phyloP scores from a whole-genome alignment of 2,888 invertebrate genomes.

The Leucophora obtusa region DNA sequence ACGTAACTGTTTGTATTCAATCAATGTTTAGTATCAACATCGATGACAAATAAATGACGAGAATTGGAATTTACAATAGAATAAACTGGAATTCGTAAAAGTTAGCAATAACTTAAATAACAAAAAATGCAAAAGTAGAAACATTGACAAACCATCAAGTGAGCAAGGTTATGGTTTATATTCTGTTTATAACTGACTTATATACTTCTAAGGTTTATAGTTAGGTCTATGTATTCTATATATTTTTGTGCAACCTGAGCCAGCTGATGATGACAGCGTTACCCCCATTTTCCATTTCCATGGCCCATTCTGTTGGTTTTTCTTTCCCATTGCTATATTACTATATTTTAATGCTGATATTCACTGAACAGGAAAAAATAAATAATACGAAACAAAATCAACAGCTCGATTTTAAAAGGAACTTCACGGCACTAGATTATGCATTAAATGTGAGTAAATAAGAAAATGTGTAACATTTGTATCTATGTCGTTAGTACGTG shows the following conservation, averaged over 20 bases:
- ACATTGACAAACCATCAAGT: slow-evolving; percentile 18
- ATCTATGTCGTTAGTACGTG: not conserved
- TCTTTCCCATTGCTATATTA: not conserved
- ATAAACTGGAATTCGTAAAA: not conserved
- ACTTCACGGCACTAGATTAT: slow-evolving; percentile 37
- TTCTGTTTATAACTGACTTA: slow-evolving; percentile 7
- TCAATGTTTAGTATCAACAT: not conserved
- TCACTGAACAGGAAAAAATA: slow-evolving; percentile 52
- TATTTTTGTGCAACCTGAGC: slow-evolving; percentile 7
- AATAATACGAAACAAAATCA: slow-evolving; percentile 46
- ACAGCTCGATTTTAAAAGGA: slow-evolving; percentile 30
- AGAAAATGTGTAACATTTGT: not conserved
- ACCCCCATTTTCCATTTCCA: not conserved
- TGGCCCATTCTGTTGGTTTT: not conserved
- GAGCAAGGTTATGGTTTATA: slow-evolving; percentile 37
- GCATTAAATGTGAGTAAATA: slow-evolving; percentile 18
- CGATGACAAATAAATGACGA: slow-evolving; percentile 26
- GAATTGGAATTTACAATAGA: slow-evolving; percentile 15
- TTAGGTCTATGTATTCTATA: not conserved
- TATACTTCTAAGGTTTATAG: not conserved
- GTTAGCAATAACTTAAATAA: not conserved
- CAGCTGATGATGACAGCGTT: slow-evolving; percentile 14
- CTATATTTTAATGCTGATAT: slow-evolving; percentile 32
- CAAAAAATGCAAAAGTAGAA: not conserved
- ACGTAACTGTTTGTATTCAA: slow-evolving; percentile 23